Evolutionary conservation across 2,888 invertebrate genomes (phyloP), one percentile per base, ranked within the genome.

Genomic region (Bembecia ichneumoniformis): DNA sequence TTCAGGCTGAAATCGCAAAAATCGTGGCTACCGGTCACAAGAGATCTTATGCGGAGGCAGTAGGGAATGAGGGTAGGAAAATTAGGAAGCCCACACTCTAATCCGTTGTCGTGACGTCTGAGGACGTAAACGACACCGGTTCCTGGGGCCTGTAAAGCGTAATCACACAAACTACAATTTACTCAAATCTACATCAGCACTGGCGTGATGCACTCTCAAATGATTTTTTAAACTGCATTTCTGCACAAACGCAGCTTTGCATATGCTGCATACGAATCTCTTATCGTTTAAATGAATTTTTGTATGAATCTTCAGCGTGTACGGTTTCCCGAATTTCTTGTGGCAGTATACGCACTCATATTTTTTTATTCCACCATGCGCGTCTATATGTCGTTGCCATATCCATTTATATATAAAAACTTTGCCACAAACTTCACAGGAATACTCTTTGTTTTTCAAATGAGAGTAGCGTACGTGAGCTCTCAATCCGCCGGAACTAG

Each of bases 311-410:
- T 52, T 60, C 35, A 71, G 52, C 3, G 67, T 64, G 49, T 67
- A 63, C 10, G 55, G 51, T 14, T 66, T 64, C 0, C 60, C 59
- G 48, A 65, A 74, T 10, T 55, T 60, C 49, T 82, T 83, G 15
- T 66, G 60, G 53, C 86, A 86, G 1, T 77, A 56, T 17, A 71
- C 64, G 52, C 86, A 87, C 51, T 74, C 67, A 46, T 69, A 83
- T 10, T 77, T 75, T 55, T 76, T 81, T 3, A 65, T 68, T 0
- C 70, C 51, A 16, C 51, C 46, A 16, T 59, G 56, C 5, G 54
- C 52, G 14, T 53, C 51, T 3, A 58, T 34, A 51, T 60, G 60
- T n/a, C 56, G 44, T 20, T 54, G 52, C 53, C 57, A 55, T 34
- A 53, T 55, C 60, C 57, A 58, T 49, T 58, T 60, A 16, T 56